Evolutionary conservation across 1,140 invertebrate genomes (phyloP).

Genomic region (Pogonognathellus flavescens): DNA sequence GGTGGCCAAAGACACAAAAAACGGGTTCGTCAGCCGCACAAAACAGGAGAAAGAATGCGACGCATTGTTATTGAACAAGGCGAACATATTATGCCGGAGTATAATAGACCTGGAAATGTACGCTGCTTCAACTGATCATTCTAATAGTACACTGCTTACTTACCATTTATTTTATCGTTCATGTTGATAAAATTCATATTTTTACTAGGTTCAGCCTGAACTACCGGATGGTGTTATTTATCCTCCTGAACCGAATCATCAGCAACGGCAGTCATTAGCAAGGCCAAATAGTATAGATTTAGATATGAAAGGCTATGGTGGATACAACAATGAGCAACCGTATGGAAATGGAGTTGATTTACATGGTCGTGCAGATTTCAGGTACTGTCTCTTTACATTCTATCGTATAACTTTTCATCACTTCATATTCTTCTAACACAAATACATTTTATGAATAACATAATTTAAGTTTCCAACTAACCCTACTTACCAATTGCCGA

Average conservation of each 20-base stretch:
- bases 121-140: background rate
- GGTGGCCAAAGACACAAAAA: conserved; percentile 81
- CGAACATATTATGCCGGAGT: conserved; percentile 85
- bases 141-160: background rate
- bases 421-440: background rate
- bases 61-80: conserved; percentile 86
- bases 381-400: conserved; percentile 1
- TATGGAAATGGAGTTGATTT: conserved; percentile 60
- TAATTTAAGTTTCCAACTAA: background rate
- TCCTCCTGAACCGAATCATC: conserved; percentile 49
- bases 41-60: conserved; percentile 86
- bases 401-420: background rate
- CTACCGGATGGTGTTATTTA: conserved; percentile 56
- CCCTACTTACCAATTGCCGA: background rate
- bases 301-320: conserved; percentile 51
- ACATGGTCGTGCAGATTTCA: conserved; percentile 51
- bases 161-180: background rate
- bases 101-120: conserved; percentile 58
- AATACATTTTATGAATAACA: background rate
- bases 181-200: background rate
- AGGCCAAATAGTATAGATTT: conserved; percentile 58
- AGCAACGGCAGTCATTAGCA: conserved; percentile 35
- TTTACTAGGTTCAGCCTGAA: conserved; percentile 49
- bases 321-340: conserved; percentile 50
- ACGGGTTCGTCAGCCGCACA: conserved; percentile 85